These are phyloP conservation scores for Pollenia griseotomentosa DNA, from an alignment of 2,888 invertebrate species.

Conservation along the genomic window DNA sequence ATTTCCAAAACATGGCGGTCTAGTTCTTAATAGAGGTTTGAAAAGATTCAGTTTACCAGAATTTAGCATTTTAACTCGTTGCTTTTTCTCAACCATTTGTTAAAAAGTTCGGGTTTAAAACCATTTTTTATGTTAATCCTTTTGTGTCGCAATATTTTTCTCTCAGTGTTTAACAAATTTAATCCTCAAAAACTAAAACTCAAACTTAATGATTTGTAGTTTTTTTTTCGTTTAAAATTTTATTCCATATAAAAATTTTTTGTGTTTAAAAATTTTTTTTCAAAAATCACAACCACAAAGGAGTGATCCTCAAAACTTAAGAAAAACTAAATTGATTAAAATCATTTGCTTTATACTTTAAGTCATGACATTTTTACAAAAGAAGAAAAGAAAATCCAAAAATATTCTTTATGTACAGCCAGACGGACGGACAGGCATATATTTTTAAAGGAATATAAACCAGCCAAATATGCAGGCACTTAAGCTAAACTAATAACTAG, in stretches of 20 bases:
- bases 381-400: conserved; percentile 24
- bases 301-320: conserved; percentile 74
- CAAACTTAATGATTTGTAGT: conserved; percentile 57
- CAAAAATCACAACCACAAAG: conserved; percentile 71
- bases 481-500: conserved; percentile 31
- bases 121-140: too few species aligned
- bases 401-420: conserved; percentile 46
- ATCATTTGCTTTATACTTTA: conserved; percentile 71
- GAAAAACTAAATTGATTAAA: conserved; percentile 74
- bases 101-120: too few species aligned
- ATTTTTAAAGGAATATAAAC: background rate
- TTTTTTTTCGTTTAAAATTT: conserved; percentile 6
- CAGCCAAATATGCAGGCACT: background rate
- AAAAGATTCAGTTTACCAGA: too few species aligned
- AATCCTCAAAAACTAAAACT: conserved; percentile 5
- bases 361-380: conserved; percentile 69
- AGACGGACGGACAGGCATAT: background rate
- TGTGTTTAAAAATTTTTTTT: background rate
- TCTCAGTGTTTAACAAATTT: conserved; percentile 26
- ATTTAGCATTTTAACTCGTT: too few species aligned
- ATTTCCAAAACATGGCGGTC: too few species aligned
- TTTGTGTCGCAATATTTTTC: background rate
- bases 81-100: too few species aligned
- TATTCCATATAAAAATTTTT: background rate
- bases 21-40: too few species aligned